Conservation (phyloP, 2,888 invertebrate genomes). For the Leptinotarsa peninsularis region DNA sequence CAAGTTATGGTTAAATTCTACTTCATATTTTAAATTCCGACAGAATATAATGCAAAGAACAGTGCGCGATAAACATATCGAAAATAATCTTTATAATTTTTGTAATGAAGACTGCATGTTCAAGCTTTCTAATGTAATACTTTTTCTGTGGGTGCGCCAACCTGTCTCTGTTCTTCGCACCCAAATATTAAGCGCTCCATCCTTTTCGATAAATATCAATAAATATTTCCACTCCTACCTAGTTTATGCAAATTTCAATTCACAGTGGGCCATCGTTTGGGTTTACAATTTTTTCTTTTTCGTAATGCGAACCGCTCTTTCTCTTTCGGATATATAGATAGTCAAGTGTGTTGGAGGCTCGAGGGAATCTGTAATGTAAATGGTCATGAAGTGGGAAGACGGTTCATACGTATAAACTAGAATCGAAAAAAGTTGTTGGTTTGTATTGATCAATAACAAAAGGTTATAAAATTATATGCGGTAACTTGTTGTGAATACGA, state of each 20-base stretch:
- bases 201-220: slow-evolving; percentile 35
- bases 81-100: slow-evolving; percentile 22
- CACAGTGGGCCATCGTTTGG: slow-evolving; percentile 36
- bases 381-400: neutral
- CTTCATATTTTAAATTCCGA: neutral
- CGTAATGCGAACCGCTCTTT: slow-evolving; percentile 11
- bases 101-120: slow-evolving; percentile 16
- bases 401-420: neutral
- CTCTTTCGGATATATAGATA: slow-evolving; percentile 4
- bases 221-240: slow-evolving; percentile 43
- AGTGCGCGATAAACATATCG: neutral
- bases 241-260: slow-evolving; percentile 46
- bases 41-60: neutral
- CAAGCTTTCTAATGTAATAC: slow-evolving; percentile 37
- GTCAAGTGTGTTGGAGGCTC: slow-evolving; percentile 6
- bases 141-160: slow-evolving; percentile 35
- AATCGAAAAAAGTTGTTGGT: neutral
- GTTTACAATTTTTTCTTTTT: slow-evolving; percentile 11
- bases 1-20: neutral
- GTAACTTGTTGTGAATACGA: neutral
- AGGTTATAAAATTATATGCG: neutral
- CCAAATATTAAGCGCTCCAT: slow-evolving; percentile 30
- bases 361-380: neutral
- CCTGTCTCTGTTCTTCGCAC: slow-evolving; percentile 29
- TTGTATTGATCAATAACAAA: slow-evolving; percentile 4